Evolutionary conservation across 1,140 invertebrate genomes (phyloP).

Genomic region (Leptonema lineaticorne): DNA sequence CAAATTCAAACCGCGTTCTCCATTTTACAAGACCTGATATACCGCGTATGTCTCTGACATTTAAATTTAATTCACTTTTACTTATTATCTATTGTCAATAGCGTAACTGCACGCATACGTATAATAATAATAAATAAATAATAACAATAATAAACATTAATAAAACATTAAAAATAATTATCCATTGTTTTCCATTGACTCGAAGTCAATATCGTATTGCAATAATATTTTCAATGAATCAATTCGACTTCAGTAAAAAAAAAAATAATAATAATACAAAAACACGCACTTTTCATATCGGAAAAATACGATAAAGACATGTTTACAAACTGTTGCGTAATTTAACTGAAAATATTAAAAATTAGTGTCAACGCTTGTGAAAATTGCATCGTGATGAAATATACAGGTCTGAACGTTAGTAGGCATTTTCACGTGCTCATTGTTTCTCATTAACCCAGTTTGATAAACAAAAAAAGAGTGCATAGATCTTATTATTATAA

Average conservation of each 20-base stretch:
- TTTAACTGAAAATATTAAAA: background rate
- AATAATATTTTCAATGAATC: no score
- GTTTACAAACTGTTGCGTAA: background rate
- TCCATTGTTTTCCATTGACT: background rate
- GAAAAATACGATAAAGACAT: no score
- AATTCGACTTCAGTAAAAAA: no score
- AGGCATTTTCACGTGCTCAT: slow-evolving; percentile 6
- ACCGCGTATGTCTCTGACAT: background rate
- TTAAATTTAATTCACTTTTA: background rate
- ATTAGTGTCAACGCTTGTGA: slow-evolving; percentile 7
- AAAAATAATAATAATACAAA: no score
- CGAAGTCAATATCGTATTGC: no score
- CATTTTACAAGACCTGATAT: no score
- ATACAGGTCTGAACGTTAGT: background rate
- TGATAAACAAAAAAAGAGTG: background rate
- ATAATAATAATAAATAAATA: no score
- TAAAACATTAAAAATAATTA: background rate
- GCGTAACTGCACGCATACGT: background rate
- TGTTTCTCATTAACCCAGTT: slow-evolving; percentile 7
- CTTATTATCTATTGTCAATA: background rate
- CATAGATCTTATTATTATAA: no score
- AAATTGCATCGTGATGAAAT: background rate
- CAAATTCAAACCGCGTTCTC: no score
- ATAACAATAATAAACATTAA: background rate
- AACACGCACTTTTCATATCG: no score